Base-by-base conservation (phyloP, 2,113 vertebrate species). In the Argyrosomus japonicus region DNA sequence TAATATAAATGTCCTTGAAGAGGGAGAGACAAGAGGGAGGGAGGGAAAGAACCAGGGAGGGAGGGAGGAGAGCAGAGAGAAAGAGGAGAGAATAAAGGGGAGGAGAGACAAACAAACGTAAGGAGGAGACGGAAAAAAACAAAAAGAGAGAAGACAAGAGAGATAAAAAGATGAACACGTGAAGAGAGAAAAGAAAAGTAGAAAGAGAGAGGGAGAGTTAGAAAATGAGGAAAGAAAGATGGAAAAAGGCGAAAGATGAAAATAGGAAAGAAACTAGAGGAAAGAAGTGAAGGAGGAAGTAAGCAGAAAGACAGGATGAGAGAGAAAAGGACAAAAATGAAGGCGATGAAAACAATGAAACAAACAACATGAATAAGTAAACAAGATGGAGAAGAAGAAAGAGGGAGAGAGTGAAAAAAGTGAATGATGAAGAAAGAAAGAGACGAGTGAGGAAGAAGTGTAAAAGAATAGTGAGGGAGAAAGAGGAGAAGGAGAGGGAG, bases 1-100 rank as follows among this genome's bases (percentile, higher is more conserved):
- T 97, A 97, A 98, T 97, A 97, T 97, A 99, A 99, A 98, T 96
- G 97, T 98, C 98, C 97, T 99, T 99, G 98, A 91, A 96, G 97
- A 97, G 60, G 47, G 50, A 45, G 57, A 68, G 68, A 87, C 53
- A 60, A 96, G 71, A 94, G 97, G 96, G 0, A 5, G 79, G 23
- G 25, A 43, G 25, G 5, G 3, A 21, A 27, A 27, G 25, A 27
- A 27, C 63, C 96, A 14, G 2, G 8, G 0, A 3, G 79, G 23
- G n/a, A 50, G 21, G 5, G 2, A 21, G 5, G 21, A 2, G 32
- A 15, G 7, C 0, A 1, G 6, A 10, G 11, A 29, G 11, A 23
- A n/a, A 13, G 21, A 5, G 17, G 7, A 36, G 21, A 29, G 18
- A 50, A 51, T 5, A 68, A 50, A 9, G 23, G 19, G 25, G 12